phyloP scores from a whole-genome alignment of 2,888 invertebrate genomes.

The Drosophila conformis region DNA sequence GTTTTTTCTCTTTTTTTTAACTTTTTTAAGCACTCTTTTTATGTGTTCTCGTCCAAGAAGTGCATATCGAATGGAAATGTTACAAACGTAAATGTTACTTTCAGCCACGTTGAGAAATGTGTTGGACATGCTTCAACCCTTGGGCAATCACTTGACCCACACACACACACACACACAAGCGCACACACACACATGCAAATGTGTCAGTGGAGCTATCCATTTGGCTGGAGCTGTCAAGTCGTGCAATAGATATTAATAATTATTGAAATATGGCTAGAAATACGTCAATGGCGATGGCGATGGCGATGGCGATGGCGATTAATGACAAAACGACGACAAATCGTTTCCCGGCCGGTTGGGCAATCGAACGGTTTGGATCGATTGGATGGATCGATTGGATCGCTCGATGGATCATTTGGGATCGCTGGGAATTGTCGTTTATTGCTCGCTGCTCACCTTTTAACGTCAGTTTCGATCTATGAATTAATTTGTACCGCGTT shows the following conservation, averaged over 20 bases:
- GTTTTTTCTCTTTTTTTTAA: not conserved
- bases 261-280: slow-evolving; percentile 52
- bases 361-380: slow-evolving; percentile 35
- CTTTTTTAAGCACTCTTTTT: not conserved
- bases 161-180: slow-evolving; percentile 27
- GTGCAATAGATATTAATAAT: slow-evolving; percentile 63
- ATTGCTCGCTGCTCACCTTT: slow-evolving; percentile 54
- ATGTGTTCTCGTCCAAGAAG: not conserved
- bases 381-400: slow-evolving; percentile 30
- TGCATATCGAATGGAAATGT: slow-evolving; percentile 14
- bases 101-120: slow-evolving; percentile 24
- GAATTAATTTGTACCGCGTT: slow-evolving; percentile 60
- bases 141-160: slow-evolving; percentile 48
- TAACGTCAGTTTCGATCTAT: slow-evolving; percentile 47
- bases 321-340: slow-evolving; percentile 72
- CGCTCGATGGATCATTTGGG: slow-evolving; percentile 30
- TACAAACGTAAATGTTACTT: slow-evolving; percentile 7
- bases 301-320: slow-evolving; percentile 44
- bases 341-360: slow-evolving; percentile 60
- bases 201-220: slow-evolving; percentile 17
- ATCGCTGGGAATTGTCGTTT: slow-evolving; percentile 42
- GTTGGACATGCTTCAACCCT: slow-evolving; percentile 23
- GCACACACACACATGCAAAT: slow-evolving; percentile 28
- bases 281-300: slow-evolving; percentile 16
- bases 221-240: slow-evolving; percentile 47